These are phyloP conservation scores for Cricetomys ansorgei DNA, from an alignment of 2,113 vertebrate genomes.

Conservation along the genomic window DNA sequence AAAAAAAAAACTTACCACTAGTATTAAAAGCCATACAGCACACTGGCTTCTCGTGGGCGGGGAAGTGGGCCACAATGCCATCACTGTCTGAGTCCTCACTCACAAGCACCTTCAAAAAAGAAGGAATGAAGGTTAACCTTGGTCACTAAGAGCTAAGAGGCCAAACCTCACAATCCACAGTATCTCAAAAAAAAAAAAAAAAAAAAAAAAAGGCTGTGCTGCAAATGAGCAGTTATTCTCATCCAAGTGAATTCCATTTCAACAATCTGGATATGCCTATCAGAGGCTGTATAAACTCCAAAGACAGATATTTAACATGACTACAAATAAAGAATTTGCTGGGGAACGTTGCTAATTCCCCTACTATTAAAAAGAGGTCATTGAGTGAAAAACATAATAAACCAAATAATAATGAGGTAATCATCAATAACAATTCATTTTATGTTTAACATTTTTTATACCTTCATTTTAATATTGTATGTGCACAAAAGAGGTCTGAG, in stretches of 20 bases:
- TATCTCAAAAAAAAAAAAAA: neutral
- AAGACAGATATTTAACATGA: neutral
- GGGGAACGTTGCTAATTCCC: too few relatives aligned
- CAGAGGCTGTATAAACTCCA: neutral
- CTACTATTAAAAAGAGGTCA: neutral
- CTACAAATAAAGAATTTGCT: neutral
- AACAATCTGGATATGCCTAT: neutral
- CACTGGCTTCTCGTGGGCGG: conserved; percentile 98
- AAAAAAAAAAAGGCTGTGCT: neutral
- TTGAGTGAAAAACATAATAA: neutral
- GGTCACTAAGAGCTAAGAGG: neutral
- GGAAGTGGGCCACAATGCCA: conserved; percentile 98
- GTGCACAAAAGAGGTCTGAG: too few relatives aligned
- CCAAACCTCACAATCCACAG: neutral
- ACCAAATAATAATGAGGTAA: neutral
- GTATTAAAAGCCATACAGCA: conserved; percentile 99
- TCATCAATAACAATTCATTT: neutral
- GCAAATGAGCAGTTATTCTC: neutral
- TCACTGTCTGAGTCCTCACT: conserved; percentile 97
- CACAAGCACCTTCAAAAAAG: conserved; percentile 91
- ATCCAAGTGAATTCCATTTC: neutral
- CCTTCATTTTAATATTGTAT: neutral
- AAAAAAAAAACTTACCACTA: conserved; percentile 90
- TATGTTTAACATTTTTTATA: neutral
- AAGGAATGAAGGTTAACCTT: conserved; percentile 36